Conservation (phyloP, 1,140 invertebrate genomes). For the Brachionus koreanus region DNA sequence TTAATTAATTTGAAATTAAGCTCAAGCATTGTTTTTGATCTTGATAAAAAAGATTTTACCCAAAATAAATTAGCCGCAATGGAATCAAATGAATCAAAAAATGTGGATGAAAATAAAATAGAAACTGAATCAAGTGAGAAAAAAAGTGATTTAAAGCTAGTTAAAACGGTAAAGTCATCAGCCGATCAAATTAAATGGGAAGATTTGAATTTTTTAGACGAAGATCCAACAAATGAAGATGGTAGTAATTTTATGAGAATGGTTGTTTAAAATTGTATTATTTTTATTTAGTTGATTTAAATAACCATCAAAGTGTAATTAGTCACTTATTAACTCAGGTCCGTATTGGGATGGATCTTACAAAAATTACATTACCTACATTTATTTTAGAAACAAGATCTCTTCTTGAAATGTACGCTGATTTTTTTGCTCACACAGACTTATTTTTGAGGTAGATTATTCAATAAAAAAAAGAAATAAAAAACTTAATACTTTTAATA, state of each 20-base stretch:
- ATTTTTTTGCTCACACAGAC: slow-evolving; percentile 60
- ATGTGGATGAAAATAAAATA: neutral
- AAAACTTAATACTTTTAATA: no score
- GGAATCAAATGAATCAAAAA: neutral
- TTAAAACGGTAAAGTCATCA: slow-evolving; percentile 71
- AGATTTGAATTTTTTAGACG: slow-evolving; percentile 63
- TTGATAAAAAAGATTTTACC: neutral
- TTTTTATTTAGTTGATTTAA: slow-evolving; percentile 40
- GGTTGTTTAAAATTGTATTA: neutral
- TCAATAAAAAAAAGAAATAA: slow-evolving; percentile 48
- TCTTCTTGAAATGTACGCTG: slow-evolving; percentile 59
- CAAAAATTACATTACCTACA: slow-evolving; percentile 58
- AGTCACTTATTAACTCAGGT: slow-evolving; percentile 62
- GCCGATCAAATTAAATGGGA: slow-evolving; percentile 55
- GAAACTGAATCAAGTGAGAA: neutral
- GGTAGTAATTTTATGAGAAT: slow-evolving; percentile 55
- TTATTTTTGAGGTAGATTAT: slow-evolving; percentile 54
- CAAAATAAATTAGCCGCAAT: neutral
- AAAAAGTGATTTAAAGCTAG: slow-evolving; percentile 35
- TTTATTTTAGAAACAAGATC: slow-evolving; percentile 59
- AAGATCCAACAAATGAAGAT: slow-evolving; percentile 64
- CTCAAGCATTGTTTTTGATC: neutral
- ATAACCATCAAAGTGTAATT: slow-evolving; percentile 68
- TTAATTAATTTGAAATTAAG: neutral
- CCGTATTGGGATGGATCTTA: slow-evolving; percentile 58